Conservation (phyloP, 2,888 invertebrate genomes). For the Bimastos eiseni region DNA sequence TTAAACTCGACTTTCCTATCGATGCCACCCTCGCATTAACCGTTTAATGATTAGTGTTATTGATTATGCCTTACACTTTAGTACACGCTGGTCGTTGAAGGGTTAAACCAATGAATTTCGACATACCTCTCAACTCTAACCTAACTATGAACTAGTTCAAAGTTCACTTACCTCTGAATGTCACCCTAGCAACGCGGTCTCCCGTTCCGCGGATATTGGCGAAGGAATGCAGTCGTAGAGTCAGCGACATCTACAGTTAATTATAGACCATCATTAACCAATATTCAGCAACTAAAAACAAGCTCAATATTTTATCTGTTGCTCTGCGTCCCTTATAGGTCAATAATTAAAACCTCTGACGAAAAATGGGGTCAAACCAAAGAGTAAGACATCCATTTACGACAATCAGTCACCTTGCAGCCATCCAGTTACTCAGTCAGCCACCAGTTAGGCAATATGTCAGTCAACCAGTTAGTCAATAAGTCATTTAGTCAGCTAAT, state of each 20-base stretch:
- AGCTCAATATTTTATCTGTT: neutral
- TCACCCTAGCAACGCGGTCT: slow-evolving; percentile 59
- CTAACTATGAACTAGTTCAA: neutral
- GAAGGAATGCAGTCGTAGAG: slow-evolving; percentile 58
- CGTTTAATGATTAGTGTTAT: no score
- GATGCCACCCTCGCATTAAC: no score
- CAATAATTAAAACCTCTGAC: neutral
- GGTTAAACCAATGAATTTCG: slow-evolving; percentile 43
- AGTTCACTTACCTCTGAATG: slow-evolving; percentile 73
- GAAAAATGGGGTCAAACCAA: neutral
- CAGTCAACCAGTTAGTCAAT: neutral
- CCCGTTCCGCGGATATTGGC: slow-evolving; percentile 57
- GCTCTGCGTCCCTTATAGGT: no score
- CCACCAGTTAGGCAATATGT: neutral
- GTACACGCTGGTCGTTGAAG: slow-evolving; percentile 61
- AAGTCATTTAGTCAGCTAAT: neutral
- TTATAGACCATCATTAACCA: neutral
- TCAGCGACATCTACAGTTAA: slow-evolving; percentile 54
- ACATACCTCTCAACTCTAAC: slow-evolving; percentile 67
- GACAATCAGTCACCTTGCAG: no score
- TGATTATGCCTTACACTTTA: slow-evolving; percentile 72
- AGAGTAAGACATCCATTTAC: no score
- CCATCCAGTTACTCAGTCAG: neutral
- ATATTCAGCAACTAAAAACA: neutral
- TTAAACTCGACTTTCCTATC: no score